A percentile compares a stretch with the other conserved stretches of the same genome.
These are phyloP conservation scores for Enteromius mattozi DNA, from an alignment of 2,797 vertebrate species.

Conservation along the genomic window DNA sequence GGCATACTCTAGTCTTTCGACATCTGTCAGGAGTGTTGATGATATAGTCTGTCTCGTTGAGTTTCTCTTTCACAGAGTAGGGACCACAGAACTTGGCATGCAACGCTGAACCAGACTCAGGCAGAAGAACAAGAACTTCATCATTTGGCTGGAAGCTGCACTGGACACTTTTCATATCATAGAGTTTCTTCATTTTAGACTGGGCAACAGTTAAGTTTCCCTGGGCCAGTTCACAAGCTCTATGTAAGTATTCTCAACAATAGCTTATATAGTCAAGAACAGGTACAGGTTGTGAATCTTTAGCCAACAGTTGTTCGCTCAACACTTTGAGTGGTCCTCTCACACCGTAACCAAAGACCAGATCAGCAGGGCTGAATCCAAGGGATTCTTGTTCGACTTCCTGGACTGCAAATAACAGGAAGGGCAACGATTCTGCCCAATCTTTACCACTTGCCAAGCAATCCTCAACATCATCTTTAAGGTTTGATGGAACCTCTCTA, in stretches of 20 bases:
- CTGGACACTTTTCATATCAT: not conserved
- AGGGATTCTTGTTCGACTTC: not conserved
- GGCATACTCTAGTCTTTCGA: not conserved
- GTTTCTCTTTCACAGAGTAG: not conserved
- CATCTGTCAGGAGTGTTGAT: not conserved
- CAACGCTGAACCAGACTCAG: not conserved
- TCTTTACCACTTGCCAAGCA: not conserved
- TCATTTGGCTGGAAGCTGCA: not conserved
- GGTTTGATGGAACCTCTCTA: not conserved
- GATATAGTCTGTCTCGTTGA: not conserved
- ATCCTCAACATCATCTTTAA: not conserved
- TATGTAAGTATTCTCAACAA: not conserved
- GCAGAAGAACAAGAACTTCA: not conserved
- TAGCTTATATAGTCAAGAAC: not conserved
- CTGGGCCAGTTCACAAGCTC: not conserved
- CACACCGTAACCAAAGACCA: not conserved
- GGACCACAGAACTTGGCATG: not conserved
- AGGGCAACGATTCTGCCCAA: not conserved
- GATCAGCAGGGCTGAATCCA: not conserved
- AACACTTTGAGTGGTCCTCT: not conserved
- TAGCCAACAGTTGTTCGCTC: not conserved
- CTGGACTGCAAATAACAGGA: not conserved
- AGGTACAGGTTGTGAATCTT: not conserved
- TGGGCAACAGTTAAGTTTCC: not conserved
- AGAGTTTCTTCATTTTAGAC: constrained; percentile 7